phyloP scores from a whole-genome alignment of 2,888 invertebrate species.

The Phragmatobia fuliginosa region DNA sequence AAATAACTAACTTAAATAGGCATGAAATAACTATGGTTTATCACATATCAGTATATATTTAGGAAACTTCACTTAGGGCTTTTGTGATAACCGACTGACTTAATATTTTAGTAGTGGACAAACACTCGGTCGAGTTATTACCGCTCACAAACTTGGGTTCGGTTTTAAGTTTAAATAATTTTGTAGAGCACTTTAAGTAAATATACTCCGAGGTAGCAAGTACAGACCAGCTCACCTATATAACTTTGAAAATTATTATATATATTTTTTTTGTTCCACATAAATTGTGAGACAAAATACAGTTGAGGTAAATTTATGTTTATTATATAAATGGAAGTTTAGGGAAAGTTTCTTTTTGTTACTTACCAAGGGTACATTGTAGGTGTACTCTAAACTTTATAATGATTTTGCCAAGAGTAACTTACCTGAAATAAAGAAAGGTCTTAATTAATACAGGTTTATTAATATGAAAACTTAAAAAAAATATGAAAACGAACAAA shows the following conservation, averaged over 20 bases:
- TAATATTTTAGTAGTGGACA: conserved; percentile 33
- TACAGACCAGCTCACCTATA: conserved; percentile 38
- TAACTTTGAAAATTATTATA: conserved; percentile 41
- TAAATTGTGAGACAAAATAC: conserved; percentile 39
- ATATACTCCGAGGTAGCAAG: conserved; percentile 60
- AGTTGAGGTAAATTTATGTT: conserved; percentile 30
- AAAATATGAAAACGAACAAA: not conserved
- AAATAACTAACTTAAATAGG: too few species aligned
- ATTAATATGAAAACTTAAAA: conserved; percentile 14
- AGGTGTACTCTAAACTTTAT: conserved; percentile 23
- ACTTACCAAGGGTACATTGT: conserved; percentile 38
- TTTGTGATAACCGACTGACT: conserved; percentile 26
- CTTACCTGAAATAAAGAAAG: conserved; percentile 59
- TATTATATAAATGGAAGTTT: conserved; percentile 26
- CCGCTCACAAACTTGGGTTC: conserved; percentile 66
- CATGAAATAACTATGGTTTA: not conserved
- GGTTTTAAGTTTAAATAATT: conserved; percentile 75
- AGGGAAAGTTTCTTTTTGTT: conserved; percentile 30
- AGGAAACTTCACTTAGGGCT: not conserved
- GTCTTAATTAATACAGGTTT: conserved; percentile 24
- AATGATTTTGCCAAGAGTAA: conserved; percentile 32
- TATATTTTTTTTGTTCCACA: conserved; percentile 40
- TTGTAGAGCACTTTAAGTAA: conserved; percentile 71
- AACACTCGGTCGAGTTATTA: conserved; percentile 66
- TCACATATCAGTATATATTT: not conserved